A percentile compares a stretch with the other conserved stretches of the same genome.
These are phyloP conservation scores for Microcebus jonahi DNA, from an alignment of 2,113 vertebrate species.

Conservation along the genomic window DNA sequence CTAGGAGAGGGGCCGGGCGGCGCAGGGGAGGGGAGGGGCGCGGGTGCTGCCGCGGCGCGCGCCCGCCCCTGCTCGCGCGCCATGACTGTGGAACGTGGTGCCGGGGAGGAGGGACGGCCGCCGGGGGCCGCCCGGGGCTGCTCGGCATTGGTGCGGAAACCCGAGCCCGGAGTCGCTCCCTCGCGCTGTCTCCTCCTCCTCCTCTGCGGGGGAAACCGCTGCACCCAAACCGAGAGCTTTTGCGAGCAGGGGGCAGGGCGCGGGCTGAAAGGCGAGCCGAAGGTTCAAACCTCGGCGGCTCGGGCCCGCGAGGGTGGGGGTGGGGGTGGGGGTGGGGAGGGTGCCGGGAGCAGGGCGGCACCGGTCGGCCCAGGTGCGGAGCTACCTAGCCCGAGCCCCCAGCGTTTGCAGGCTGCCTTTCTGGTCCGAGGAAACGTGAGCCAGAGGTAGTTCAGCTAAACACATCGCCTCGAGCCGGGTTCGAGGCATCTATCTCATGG, in stretches of 20 bases:
- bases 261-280: constrained; percentile 40
- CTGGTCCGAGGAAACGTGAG: neutral
- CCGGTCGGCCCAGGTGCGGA: neutral
- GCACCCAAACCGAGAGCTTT: constrained; percentile 76
- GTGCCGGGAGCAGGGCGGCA: neutral
- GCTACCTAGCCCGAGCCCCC: neutral
- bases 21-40: neutral
- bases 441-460: neutral
- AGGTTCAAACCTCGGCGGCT: constrained; percentile 68
- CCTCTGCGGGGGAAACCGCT: constrained; percentile 79
- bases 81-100: constrained; percentile 82
- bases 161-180: constrained; percentile 63
- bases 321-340: neutral
- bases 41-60: constrained; percentile 39
- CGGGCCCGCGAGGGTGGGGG: neutral
- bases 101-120: constrained; percentile 72
- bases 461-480: neutral
- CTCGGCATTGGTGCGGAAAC: constrained; percentile 78
- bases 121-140: constrained; percentile 75
- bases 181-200: constrained; percentile 72
- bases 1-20: constrained; percentile 73
- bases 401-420: neutral
- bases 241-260: constrained; percentile 77
- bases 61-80: constrained; percentile 73
- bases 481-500: neutral